A percentile compares a stretch with the other conserved stretches of the same genome.
Evolutionary conservation across 2,888 invertebrate genomes (phyloP).

Genomic region (Dysmachus trigonus): DNA sequence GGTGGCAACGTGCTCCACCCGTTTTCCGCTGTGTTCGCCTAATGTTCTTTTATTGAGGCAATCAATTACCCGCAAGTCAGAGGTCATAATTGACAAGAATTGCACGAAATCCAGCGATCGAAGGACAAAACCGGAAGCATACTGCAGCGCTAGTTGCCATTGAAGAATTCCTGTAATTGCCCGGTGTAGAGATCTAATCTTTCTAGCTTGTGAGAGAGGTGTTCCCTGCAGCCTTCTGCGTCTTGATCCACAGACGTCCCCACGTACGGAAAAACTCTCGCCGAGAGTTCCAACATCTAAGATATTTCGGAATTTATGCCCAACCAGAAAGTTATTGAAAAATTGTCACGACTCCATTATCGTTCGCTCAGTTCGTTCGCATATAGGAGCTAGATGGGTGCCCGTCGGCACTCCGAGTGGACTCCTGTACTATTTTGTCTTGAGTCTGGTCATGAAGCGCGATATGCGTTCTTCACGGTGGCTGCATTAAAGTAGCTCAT

Average conservation of each 20-base stretch:
- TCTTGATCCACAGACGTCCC: background rate
- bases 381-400: conserved; percentile 4
- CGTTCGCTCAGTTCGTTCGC: conserved; percentile 18
- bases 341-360: conserved; percentile 45
- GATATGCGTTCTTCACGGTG: background rate
- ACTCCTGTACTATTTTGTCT: background rate
- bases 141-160: background rate
- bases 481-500: background rate
- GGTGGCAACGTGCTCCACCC: background rate
- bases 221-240: background rate
- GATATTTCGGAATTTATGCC: conserved; percentile 38
- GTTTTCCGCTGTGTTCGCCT: background rate
- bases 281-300: background rate
- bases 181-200: background rate
- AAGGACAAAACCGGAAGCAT: conserved; percentile 12
- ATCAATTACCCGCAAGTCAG: background rate
- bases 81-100: conserved; percentile 16
- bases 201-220: background rate
- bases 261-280: background rate
- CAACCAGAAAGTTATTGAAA: conserved; percentile 38
- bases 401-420: background rate
- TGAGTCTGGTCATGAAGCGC: background rate
- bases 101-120: background rate
- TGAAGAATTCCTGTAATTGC: conserved; percentile 19
- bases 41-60: conserved; percentile 8